Evolutionary conservation across 2,888 invertebrate species (phyloP).

Genomic region (Trichopria drosophilae): DNA sequence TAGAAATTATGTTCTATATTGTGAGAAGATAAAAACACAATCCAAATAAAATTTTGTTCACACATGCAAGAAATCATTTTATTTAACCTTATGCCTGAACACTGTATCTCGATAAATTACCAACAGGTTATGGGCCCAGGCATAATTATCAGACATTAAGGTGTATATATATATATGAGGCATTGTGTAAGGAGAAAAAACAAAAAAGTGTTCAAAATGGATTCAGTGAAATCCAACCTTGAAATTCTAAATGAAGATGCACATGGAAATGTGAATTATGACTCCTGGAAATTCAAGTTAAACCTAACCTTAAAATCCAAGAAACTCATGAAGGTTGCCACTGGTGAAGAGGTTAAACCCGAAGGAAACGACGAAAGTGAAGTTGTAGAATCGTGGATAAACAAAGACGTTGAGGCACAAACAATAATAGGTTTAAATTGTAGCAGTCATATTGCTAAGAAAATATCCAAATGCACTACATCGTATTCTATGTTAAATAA

Average conservation of each 20-base stretch:
- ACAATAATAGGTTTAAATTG: conserved; percentile 36
- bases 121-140: too few species aligned
- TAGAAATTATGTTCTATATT: too few species aligned
- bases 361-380: conserved; percentile 24
- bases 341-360: conserved; percentile 26
- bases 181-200: conserved; percentile 34
- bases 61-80: too few species aligned
- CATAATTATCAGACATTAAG: too few species aligned
- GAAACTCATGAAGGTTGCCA: conserved; percentile 19
- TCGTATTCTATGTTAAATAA: conserved; percentile 29
- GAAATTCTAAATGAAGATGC: conserved; percentile 34
- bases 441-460: conserved; percentile 30
- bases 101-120: too few species aligned
- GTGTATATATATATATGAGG: too few species aligned
- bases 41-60: too few species aligned
- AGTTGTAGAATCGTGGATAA: conserved; percentile 23
- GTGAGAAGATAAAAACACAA: too few species aligned
- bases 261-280: conserved; percentile 29
- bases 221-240: too few species aligned
- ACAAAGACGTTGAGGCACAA: conserved; percentile 35
- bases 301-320: conserved; percentile 31
- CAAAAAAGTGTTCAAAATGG: too few species aligned
- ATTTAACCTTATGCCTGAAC: too few species aligned
- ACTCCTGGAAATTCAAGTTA: conserved; percentile 34
- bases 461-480: conserved; percentile 36